Evolutionary conservation across 2,113 vertebrate species (phyloP), one percentile per base, ranked within the genome.

Genomic region (Gobiocypris rarus): DNA sequence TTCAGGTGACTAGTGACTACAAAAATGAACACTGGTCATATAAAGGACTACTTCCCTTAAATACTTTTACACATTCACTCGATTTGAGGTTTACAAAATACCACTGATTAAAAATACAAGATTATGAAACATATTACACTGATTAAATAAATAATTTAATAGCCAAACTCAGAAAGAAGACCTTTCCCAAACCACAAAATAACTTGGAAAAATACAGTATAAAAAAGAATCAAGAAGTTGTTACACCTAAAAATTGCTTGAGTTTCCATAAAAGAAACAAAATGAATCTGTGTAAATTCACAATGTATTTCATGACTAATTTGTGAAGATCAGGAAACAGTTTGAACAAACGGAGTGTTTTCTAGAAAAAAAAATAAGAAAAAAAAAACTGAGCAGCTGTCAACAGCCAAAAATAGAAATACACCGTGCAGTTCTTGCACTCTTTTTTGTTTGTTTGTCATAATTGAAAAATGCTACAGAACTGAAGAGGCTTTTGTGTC

Each of bases 141-240:
- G 26, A 86, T 86, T 82, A 70, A 82, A 86, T 86, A 77, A 83
- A 86, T 86, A 58, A 82, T 77, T 70, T 78, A 84, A 79, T 79
- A 31, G 3, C 7, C 74, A 58, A 79, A 71, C 26, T 43, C 24
- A 54, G 48, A 70, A 70, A 81, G 34, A 63, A 31, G 79, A 52
- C 31, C 48, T 70, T 22, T 67, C 48, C 48, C 61, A 70, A 81
- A 70, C 28, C 79, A 81, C 65, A 41, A 81, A 70, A 81, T 38
- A 56, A 81, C 45, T 24, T 69, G 63, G 26, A 50, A 81, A 81
- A 70, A 34, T 70, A 81, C 79, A 81, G 63, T 81, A 81, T 70
- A 81, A 81, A 81, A 31, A 70, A 15, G 26, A 81, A 81, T 69
- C 41, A 65, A 48, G 3, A 34, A 28, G 63, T 15, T 9, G 43